A percentile compares a stretch with the other conserved stretches of the same genome.
Evolutionary conservation across 2,888 invertebrate species (phyloP).

Genomic region (Helobdella robusta): DNA sequence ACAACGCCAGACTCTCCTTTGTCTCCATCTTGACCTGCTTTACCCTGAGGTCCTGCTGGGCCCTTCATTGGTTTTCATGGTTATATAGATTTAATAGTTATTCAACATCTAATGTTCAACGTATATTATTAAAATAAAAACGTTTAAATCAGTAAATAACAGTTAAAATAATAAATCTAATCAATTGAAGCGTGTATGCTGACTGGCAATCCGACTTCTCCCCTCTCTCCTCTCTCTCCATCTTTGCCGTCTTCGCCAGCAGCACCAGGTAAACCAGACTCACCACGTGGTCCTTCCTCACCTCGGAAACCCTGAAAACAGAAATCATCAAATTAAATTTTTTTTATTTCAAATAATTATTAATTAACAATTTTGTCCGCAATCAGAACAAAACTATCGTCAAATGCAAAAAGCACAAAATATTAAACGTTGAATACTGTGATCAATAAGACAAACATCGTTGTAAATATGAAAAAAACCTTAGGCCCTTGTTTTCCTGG

Average conservation of each 20-base stretch:
- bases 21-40: slow-evolving; percentile 57
- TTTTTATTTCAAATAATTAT: neutral
- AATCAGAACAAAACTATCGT: neutral
- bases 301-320: slow-evolving; percentile 18
- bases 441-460: neutral
- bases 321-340: neutral
- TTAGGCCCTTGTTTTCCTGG: slow-evolving; percentile 23
- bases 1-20: slow-evolving; percentile 24
- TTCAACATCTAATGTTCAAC: too few species aligned
- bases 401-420: neutral
- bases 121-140: too few species aligned
- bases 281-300: slow-evolving; percentile 36
- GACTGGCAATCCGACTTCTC: slow-evolving; percentile 28
- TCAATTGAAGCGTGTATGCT: too few species aligned
- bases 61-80: too few species aligned
- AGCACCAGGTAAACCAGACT: slow-evolving; percentile 28
- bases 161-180: too few species aligned
- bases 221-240: slow-evolving; percentile 30
- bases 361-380: neutral
- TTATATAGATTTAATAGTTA: too few species aligned
- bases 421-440: neutral
- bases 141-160: too few species aligned
- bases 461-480: slow-evolving; percentile 3
- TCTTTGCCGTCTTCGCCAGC: slow-evolving; percentile 27
- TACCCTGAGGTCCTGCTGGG: slow-evolving; percentile 64